Base-by-base conservation (phyloP, 2,113 vertebrate genomes). In the Lophotis ruficrista region DNA sequence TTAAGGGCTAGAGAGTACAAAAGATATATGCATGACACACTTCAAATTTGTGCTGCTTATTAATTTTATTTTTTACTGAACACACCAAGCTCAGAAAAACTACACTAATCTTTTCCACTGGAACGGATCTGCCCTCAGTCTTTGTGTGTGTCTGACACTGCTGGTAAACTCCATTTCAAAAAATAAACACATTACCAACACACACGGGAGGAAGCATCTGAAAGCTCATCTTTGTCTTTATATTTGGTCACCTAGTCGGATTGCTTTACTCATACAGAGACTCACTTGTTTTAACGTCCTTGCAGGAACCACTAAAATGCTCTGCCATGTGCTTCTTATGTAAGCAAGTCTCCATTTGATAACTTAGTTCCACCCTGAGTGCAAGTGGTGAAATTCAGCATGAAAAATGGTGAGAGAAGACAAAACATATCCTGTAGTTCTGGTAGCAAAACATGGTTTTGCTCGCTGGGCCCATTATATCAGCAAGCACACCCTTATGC, bases 191-290 rank as follows among this genome's bases (percentile, higher is more conserved):
- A 79, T 90, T 93, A 89, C 69, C 65, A 84, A 65, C 69, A 82
- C 41, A 50, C 11, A 4, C 0, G 1, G 69, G 83, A 89, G 57
- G 69, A 86, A 27, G 68, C 62, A 70, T 83, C 75, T 80, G 62
- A 79, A 90, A 94, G 65, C 77, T 96, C 72, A 58, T 84, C 37
- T 91, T 90, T 95, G 92, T 95, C 94, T 90, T 89, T 78, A 23
- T 83, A 13, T 75, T 89, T 87, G 69, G 83, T 91, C 83, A 94
- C 92, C 61, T 56, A 87, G 76, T 76, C 65, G 72, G 77, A 84
- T 58, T 79, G 45, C 41, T 93, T 93, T 95, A 65, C 35, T 94
- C 47, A 57, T n/a, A 62, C 38, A 72, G 64, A 90, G 35, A 78
- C 33, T 92, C 43, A 56, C 35, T 58, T 20, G 2, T 81, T 86